These are phyloP conservation scores for Gymnopithys bicolor DNA, from an alignment of 2,797 vertebrate genomes.

Conservation along the genomic window DNA sequence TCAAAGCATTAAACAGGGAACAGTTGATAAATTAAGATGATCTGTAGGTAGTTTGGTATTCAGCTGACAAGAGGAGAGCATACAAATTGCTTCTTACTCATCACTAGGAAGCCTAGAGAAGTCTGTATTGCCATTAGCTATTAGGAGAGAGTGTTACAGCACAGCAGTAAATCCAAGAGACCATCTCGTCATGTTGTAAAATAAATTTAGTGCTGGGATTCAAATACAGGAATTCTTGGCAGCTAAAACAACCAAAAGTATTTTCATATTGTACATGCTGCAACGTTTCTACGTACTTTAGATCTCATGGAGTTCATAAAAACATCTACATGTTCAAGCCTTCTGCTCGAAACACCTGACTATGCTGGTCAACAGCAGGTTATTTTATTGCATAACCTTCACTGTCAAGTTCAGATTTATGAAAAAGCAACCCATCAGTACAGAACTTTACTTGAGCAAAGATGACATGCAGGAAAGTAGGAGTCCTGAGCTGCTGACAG, in stretches of 20 bases:
- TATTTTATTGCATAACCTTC: slow-evolving; percentile 8
- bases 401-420: not conserved
- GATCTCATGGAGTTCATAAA: not conserved
- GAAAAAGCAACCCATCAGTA: not conserved
- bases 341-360: not conserved
- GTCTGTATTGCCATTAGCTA: not conserved
- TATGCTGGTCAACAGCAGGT: not conserved
- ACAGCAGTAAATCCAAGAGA: not conserved
- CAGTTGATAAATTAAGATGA: not conserved
- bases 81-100: not conserved
- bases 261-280: not conserved
- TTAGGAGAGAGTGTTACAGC: not conserved
- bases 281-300: not conserved
- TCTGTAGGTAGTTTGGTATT: not conserved
- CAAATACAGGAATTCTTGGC: not conserved
- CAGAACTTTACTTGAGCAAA: not conserved
- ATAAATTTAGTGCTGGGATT: not conserved
- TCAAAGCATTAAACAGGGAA: not conserved
- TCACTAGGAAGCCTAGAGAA: not conserved
- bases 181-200: not conserved
- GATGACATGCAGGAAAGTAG: not conserved
- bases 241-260: not conserved
- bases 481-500: not conserved
- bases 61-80: not conserved
- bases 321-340: not conserved